These are phyloP conservation scores for Acronicta alni DNA, from an alignment of 2,888 invertebrate species.

Conservation along the genomic window DNA sequence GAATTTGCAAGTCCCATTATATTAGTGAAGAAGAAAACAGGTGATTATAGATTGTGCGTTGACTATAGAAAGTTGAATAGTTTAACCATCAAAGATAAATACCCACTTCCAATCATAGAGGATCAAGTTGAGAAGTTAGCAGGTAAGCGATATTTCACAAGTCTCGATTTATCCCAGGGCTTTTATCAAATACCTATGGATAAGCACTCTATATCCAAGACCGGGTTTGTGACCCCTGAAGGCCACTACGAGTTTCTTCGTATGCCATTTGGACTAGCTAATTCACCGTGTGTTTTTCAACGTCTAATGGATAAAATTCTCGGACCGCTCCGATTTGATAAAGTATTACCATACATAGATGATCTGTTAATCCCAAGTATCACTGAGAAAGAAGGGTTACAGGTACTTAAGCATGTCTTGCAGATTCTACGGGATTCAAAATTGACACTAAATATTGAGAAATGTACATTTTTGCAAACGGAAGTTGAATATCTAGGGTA, in stretches of 20 bases:
- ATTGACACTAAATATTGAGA: not conserved
- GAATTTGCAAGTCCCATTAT: not conserved
- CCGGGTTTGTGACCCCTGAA: not conserved
- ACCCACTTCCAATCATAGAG: not conserved
- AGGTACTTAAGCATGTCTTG: not conserved
- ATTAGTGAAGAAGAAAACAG: not conserved
- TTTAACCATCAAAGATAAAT: not conserved
- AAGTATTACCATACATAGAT: not conserved
- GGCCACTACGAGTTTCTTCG: slow-evolving; percentile 1
- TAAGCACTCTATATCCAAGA: not conserved
- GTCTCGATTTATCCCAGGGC: not conserved
- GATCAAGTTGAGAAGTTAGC: not conserved
- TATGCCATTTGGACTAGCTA: not conserved
- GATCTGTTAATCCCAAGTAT: not conserved
- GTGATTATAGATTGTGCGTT: not conserved
- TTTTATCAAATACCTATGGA: not conserved
- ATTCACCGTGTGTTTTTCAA: not conserved
- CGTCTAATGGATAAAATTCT: not conserved
- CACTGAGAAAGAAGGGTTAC: not conserved
- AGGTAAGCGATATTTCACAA: not conserved
- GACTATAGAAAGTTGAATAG: not conserved
- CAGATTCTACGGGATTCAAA: not conserved
- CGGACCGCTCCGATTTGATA: not conserved
- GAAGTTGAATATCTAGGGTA: not conserved
- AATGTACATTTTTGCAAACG: not conserved